Conservation (phyloP, 2,888 invertebrate species). For the Agrotis segetum region DNA sequence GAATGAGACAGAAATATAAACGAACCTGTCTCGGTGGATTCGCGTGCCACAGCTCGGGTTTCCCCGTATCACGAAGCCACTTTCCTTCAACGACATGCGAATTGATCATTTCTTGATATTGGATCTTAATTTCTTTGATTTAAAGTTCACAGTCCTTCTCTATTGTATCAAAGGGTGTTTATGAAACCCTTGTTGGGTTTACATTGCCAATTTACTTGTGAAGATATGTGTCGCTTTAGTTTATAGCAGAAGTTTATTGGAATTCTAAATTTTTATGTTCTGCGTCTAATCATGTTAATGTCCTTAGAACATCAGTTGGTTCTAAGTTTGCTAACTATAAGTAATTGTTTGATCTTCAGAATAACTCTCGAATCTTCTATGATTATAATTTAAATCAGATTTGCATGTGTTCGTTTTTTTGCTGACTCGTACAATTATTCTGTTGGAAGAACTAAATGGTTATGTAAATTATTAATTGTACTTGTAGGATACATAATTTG, state of each 20-base stretch:
- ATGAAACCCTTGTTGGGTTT: conserved; percentile 60
- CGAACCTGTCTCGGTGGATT: conserved; percentile 73
- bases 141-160: conserved; percentile 51
- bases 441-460: neutral
- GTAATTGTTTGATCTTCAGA: conserved; percentile 9
- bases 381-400: conserved; percentile 10
- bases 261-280: conserved; percentile 16
- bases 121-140: conserved; percentile 46
- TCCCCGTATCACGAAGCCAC: conserved; percentile 76
- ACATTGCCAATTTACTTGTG: conserved; percentile 67
- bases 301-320: conserved; percentile 12
- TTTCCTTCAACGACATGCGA: conserved; percentile 76
- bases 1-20: conserved; percentile 71
- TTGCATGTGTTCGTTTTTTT: neutral
- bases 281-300: conserved; percentile 25
- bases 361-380: conserved; percentile 31
- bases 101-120: conserved; percentile 57
- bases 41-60: conserved; percentile 79
- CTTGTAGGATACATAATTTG: neutral
- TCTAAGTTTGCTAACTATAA: conserved; percentile 1
- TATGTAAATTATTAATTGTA: conserved; percentile 16
- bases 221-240: conserved; percentile 29
- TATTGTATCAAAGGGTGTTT: conserved; percentile 55
- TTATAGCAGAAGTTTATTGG: conserved; percentile 13
- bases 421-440: neutral